Conservation (phyloP, 2,888 invertebrate genomes). For the Nephrotoma flavescens region DNA sequence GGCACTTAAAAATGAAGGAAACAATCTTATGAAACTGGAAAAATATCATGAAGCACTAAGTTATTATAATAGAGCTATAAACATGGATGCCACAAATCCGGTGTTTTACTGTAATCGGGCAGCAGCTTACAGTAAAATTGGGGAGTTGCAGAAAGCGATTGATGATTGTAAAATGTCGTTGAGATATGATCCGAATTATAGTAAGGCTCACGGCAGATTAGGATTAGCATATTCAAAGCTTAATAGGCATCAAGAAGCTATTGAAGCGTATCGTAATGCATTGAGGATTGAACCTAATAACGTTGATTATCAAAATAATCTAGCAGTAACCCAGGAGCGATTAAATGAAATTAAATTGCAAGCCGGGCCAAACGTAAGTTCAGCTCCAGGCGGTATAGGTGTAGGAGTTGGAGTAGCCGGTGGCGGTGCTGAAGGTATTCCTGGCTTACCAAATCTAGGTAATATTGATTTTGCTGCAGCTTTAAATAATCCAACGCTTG, state of each 20-base stretch:
- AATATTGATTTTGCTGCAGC: constrained; percentile 11
- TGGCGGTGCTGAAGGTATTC: neutral
- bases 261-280: constrained; percentile 75
- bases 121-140: constrained; percentile 83
- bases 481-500: constrained; percentile 11
- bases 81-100: constrained; percentile 73
- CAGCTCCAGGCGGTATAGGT: neutral
- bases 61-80: constrained; percentile 70
- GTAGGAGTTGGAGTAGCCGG: neutral
- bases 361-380: neutral
- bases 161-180: constrained; percentile 84
- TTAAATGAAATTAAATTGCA: neutral
- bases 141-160: constrained; percentile 69
- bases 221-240: constrained; percentile 78
- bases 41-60: constrained; percentile 67
- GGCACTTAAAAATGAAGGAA: constrained; percentile 73
- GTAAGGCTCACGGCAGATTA: constrained; percentile 88
- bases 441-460: constrained; percentile 5
- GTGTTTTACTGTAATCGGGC: constrained; percentile 96
- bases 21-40: constrained; percentile 73
- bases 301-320: constrained; percentile 74
- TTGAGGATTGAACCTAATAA: constrained; percentile 84
- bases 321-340: constrained; percentile 55
- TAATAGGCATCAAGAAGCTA: constrained; percentile 69
- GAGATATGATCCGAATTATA: constrained; percentile 76